Evolutionary conservation across 2,113 vertebrate genomes (phyloP).

Genomic region (Meleagris gallopavo): DNA sequence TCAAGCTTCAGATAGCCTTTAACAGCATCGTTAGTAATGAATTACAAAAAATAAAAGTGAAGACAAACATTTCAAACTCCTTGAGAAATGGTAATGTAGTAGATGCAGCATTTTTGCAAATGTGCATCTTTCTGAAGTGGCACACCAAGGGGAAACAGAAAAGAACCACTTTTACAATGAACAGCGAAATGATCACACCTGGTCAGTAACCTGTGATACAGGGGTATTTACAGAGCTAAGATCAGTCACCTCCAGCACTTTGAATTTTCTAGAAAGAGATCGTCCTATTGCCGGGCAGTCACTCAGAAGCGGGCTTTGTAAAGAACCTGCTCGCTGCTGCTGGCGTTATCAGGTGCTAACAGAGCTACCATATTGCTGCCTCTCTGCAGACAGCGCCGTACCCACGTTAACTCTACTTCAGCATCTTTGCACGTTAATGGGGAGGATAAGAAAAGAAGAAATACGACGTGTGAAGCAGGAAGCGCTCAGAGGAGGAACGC

Average conservation of each 20-base stretch:
- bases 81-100: background rate
- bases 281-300: background rate
- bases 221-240: background rate
- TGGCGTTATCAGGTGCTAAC: background rate
- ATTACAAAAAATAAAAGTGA: background rate
- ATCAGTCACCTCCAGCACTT: background rate
- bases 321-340: background rate
- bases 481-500: no score
- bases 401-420: background rate
- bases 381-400: background rate
- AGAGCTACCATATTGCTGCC: background rate
- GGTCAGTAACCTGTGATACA: background rate
- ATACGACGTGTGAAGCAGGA: background rate
- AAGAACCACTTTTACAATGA: background rate
- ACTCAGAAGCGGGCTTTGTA: background rate
- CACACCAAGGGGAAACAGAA: background rate
- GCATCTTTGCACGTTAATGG: background rate
- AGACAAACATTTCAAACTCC: background rate
- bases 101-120: background rate
- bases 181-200: background rate
- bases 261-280: slow-evolving; percentile 6
- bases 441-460: background rate
- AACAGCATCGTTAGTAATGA: background rate
- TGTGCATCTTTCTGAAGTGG: background rate
- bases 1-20: background rate